Conservation (phyloP, 1,140 invertebrate genomes). For the Bombus breviceps region DNA sequence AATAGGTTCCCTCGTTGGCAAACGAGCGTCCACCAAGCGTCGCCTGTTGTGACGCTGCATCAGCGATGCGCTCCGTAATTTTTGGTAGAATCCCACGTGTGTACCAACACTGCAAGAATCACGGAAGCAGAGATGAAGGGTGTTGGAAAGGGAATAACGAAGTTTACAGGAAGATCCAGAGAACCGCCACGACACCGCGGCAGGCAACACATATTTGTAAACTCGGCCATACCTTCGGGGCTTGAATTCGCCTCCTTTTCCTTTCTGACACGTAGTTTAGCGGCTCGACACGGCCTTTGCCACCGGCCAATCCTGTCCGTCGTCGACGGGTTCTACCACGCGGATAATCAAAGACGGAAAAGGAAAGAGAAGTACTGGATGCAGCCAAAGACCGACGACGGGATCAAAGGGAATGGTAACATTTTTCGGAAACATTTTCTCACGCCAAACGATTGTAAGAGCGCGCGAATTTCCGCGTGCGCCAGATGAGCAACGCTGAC, state of each 20-base stretch:
- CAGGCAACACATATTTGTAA: constrained; percentile 36
- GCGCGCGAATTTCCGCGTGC: neutral
- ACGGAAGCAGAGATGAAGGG: neutral
- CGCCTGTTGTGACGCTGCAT: constrained; percentile 33
- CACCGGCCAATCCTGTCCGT: constrained; percentile 27
- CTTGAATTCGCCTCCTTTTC: constrained; percentile 17
- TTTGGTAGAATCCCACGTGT: neutral
- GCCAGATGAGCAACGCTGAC: neutral
- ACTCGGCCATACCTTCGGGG: constrained; percentile 33
- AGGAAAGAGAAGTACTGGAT: no score
- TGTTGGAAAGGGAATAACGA: constrained; percentile 48
- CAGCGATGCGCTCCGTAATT: constrained; percentile 16
- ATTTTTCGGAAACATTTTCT: constrained; percentile 30
- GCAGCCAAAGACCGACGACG: constrained; percentile 14
- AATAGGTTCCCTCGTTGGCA: neutral
- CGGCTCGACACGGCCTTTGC: constrained; percentile 14
- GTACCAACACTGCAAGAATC: neutral
- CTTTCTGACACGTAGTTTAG: constrained; percentile 38
- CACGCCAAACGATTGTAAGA: constrained; percentile 7
- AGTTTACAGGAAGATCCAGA: constrained; percentile 44
- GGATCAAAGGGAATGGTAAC: constrained; percentile 23
- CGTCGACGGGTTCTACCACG: constrained; percentile 29
- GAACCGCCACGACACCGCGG: constrained; percentile 7
- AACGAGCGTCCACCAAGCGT: neutral
- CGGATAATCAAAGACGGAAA: neutral